Evolutionary conservation across 2,797 vertebrate species (phyloP).

Genomic region (Alfaro cultratus): DNA sequence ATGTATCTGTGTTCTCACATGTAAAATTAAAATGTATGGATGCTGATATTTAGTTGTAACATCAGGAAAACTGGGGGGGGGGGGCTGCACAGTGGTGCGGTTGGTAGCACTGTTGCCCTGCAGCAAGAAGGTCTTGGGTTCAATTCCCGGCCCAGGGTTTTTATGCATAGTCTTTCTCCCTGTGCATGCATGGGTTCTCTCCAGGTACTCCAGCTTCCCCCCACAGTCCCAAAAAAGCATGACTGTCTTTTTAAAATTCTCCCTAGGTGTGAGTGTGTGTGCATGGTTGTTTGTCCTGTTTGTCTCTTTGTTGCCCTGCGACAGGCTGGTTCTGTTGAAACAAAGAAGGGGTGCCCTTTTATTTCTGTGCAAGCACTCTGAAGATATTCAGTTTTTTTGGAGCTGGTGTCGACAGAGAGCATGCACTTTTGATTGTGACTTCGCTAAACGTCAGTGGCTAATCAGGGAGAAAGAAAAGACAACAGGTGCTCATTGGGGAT

Average conservation of each 20-base stretch:
- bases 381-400: not conserved
- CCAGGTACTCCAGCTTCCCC: no score
- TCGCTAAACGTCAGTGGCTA: not conserved
- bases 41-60: not conserved
- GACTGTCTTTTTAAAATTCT: no score
- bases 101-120: no score
- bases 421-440: not conserved
- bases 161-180: no score
- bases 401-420: not conserved
- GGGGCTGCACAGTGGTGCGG: no score
- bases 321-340: not conserved
- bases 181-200: no score
- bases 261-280: no score
- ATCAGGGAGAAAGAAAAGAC: not conserved
- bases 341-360: not conserved
- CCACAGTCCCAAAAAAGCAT: no score
- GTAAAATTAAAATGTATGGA: not conserved
- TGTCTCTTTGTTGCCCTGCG: no score
- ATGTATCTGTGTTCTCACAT: not conserved
- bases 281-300: no score
- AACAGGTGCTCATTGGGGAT: not conserved
- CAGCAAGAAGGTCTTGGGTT: no score
- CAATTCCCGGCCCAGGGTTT: no score
- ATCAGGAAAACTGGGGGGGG: not conserved
- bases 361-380: not conserved